Evolutionary conservation across 2,888 invertebrate genomes (phyloP).

Genomic region (Cheilosia impressa): DNA sequence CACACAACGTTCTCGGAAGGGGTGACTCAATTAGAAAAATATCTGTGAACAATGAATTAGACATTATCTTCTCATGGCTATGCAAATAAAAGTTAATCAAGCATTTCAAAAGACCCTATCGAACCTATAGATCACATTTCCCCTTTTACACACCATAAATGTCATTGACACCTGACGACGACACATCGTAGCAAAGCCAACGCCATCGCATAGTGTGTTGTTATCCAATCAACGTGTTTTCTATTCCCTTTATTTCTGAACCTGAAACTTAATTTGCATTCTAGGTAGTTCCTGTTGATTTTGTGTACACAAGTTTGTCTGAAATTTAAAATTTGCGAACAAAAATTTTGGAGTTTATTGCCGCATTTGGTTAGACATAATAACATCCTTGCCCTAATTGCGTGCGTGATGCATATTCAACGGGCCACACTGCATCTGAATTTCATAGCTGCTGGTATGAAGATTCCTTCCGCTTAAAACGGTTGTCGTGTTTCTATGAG

Average conservation of each 20-base stretch:
- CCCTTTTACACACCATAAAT: neutral
- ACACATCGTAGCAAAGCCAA: neutral
- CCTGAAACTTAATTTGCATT: neutral
- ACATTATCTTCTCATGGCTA: too few relatives aligned
- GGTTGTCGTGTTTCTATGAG: neutral
- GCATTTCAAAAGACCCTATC: neutral
- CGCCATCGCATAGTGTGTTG: neutral
- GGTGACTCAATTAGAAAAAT: too few relatives aligned
- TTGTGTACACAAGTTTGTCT: neutral
- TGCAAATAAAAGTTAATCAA: too few relatives aligned
- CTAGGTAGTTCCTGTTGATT: neutral
- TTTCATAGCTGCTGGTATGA: neutral
- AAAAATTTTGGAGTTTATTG: neutral
- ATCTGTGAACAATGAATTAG: too few relatives aligned
- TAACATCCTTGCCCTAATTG: neutral
- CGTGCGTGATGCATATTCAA: slow-evolving; percentile 2
- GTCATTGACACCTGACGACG: neutral
- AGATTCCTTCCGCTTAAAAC: neutral
- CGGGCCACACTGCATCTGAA: neutral
- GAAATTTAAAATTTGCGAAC: neutral
- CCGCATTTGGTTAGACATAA: neutral
- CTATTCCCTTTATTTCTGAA: neutral
- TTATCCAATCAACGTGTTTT: neutral
- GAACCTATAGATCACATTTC: neutral
- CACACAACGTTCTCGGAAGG: too few relatives aligned